Evolutionary conservation across 2,888 invertebrate genomes (phyloP), one percentile per base, ranked within the genome.

Genomic region (Parnassius orleans): DNA sequence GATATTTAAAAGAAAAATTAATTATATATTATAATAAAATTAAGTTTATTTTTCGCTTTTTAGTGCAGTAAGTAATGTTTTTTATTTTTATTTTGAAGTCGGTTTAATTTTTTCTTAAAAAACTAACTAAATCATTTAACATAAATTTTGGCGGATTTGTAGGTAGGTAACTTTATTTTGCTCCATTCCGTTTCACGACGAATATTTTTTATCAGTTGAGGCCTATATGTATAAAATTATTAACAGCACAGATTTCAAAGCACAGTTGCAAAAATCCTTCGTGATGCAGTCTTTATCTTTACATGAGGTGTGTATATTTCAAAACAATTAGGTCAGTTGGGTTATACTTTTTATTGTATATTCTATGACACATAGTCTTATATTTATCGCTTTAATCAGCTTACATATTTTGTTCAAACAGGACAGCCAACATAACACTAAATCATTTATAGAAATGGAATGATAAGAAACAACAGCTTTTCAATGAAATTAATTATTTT

Each of bases 391-490:
- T 50, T 48, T 65, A 78, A 48, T 48, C 15, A 7, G 1, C 7
- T 14, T 9, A 48, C 14, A 48, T 14, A 48, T 48, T 15, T 48
- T 48, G n/a, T 48, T 48, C 9, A 14, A 48, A 80, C 44, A 47
- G 42, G 15, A 48, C 57, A 42, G 46, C 43, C 81, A 84, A 82
- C 81, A 84, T 65, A 73, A 78, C 81, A 84, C 80, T 83, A 73
- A 84, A 80, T 80, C 72, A 81, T 78, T 75, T 70, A 63, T 7
- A 7, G 7, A 33, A 7, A 7, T 33, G 33, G 33, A 33, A 33
- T 33, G 33, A 33, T 33, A 33, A 33, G 7, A 33, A 33, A 33
- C 1, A 33, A 19, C 2, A 33, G 0, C 7, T 33, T 33, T 33
- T 7, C 5, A 33, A 33, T 33, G 1, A 3, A 7, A 33, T 5